Percentiles rank a stretch among this genome's conserved stretches.
These are phyloP conservation scores for Tineola bisselliella DNA, from an alignment of 2,888 invertebrate genomes.

Conservation along the genomic window DNA sequence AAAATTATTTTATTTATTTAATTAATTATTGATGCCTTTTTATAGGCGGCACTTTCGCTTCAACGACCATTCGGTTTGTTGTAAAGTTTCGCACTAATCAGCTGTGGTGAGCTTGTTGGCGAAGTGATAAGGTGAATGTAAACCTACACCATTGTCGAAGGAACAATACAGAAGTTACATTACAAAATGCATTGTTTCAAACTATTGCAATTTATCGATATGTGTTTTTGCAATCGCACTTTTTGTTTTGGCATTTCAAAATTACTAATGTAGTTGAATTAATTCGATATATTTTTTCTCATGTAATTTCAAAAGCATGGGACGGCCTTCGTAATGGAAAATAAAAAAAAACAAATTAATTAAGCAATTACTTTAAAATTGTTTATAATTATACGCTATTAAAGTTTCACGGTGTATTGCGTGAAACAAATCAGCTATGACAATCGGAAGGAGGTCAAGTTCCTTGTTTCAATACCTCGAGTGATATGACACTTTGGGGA, in stretches of 20 bases:
- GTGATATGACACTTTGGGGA: too few relatives aligned
- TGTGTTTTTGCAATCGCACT: background rate
- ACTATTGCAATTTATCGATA: background rate
- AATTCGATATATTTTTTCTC: too few relatives aligned
- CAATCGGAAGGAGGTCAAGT: background rate
- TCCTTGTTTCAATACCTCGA: background rate
- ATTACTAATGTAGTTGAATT: too few relatives aligned
- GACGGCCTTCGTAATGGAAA: too few relatives aligned
- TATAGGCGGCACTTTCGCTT: slow-evolving; percentile 10
- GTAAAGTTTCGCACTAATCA: background rate
- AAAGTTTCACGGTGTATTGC: background rate
- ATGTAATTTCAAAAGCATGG: too few relatives aligned
- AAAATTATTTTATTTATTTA: background rate
- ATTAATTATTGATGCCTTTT: slow-evolving; percentile 19
- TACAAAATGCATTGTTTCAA: background rate
- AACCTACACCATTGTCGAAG: background rate
- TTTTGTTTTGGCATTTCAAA: background rate
- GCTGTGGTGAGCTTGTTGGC: background rate
- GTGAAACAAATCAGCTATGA: background rate
- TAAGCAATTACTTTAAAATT: too few relatives aligned
- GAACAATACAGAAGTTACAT: background rate
- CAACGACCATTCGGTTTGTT: background rate
- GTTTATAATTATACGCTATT: too few relatives aligned
- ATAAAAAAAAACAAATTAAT: too few relatives aligned
- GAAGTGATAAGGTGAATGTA: background rate